Percentiles rank a stretch among this genome's conserved stretches.
Conservation (phyloP, 2,888 invertebrate species). For the Imbricaverruca yamaguchii region DNA sequence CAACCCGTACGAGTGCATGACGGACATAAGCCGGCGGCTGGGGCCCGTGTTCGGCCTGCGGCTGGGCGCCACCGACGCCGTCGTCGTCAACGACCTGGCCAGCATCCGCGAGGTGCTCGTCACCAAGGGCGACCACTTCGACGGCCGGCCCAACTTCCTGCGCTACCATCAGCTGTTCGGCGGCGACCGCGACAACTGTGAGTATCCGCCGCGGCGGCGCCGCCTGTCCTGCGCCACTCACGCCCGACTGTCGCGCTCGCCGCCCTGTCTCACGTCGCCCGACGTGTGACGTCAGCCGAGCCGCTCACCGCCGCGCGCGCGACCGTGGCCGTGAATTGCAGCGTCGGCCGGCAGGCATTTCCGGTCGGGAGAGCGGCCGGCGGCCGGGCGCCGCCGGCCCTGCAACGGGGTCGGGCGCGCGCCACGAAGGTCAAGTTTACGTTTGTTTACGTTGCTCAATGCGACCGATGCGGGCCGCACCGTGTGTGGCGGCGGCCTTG, state of each 20-base stretch:
- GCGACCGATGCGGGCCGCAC: background rate
- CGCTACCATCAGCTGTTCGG: conserved; percentile 74
- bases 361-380: background rate
- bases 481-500: background rate
- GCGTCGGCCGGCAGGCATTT: background rate
- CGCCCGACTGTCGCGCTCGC: too few relatives aligned
- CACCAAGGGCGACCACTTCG: conserved; percentile 63
- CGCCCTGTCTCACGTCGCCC: too few relatives aligned
- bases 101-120: conserved; percentile 33
- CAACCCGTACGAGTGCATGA: conserved; percentile 33
- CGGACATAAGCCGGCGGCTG: conserved; percentile 29
- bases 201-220: conserved; percentile 24
- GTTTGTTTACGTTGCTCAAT: conserved; percentile 1
- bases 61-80: conserved; percentile 30
- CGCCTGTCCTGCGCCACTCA: background rate
- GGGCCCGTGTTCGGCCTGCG: conserved; percentile 32
- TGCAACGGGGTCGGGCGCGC: background rate
- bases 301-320: too few relatives aligned
- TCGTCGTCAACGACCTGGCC: conserved; percentile 31
- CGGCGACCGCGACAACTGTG: conserved; percentile 43
- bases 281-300: too few relatives aligned
- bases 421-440: conserved; percentile 10
- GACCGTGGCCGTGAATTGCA: too few relatives aligned
- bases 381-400: background rate
- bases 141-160: conserved; percentile 71